These are phyloP conservation scores for Carettochelys insculpta DNA, from an alignment of 2,113 vertebrate genomes.

Conservation along the genomic window DNA sequence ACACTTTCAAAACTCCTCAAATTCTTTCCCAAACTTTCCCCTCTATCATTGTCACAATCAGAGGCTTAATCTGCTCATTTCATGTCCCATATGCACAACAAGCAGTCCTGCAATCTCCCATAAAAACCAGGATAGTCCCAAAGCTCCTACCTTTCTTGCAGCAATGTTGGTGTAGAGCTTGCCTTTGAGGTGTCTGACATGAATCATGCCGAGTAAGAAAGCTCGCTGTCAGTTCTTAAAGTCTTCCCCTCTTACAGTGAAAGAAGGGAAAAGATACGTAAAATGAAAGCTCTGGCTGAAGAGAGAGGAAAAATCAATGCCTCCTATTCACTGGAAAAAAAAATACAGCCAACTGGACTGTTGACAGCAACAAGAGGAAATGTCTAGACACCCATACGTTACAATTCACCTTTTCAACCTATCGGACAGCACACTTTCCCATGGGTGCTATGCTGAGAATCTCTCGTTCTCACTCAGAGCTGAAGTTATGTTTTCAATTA, in stretches of 20 bases:
- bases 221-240: slow-evolving; percentile 30
- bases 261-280: slow-evolving; percentile 45
- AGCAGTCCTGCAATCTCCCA: slow-evolving; percentile 1
- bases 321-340: slow-evolving; percentile 67
- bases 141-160: slow-evolving; percentile 66
- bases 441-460: slow-evolving; percentile 42
- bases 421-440: slow-evolving; percentile 40
- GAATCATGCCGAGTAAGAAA: slow-evolving; percentile 71
- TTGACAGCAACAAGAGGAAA: slow-evolving; percentile 68
- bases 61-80: slow-evolving; percentile 27
- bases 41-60: background rate
- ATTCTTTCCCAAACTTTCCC: slow-evolving; percentile 65
- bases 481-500: slow-evolving; percentile 67
- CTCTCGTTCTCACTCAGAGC: slow-evolving; percentile 53
- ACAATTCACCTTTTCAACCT: slow-evolving; percentile 67
- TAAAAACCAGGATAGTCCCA: slow-evolving; percentile 22
- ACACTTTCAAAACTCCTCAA: background rate
- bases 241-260: slow-evolving; percentile 41
- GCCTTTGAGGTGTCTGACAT: slow-evolving; percentile 72
- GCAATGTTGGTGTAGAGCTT: slow-evolving; percentile 62
- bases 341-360: slow-evolving; percentile 60
- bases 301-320: slow-evolving; percentile 66
- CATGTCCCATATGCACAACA: slow-evolving; percentile 11
- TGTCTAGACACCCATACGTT: slow-evolving; percentile 50
- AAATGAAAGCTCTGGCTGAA: slow-evolving; percentile 63